Evolutionary conservation across 1,140 invertebrate genomes (phyloP), one percentile per base, ranked within the genome.

Genomic region (Streblospio benedicti): DNA sequence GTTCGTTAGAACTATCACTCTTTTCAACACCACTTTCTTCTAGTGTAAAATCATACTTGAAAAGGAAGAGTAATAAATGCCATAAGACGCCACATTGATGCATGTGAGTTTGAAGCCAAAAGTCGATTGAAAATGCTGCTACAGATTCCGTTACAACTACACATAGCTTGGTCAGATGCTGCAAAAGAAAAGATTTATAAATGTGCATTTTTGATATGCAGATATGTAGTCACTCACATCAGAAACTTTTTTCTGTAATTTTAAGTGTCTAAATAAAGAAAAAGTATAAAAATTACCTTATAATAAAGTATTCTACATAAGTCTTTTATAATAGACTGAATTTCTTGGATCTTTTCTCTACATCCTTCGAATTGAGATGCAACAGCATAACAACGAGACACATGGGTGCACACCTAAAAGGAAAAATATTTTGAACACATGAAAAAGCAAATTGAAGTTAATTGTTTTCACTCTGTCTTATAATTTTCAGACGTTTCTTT

Each of bases 31-130:
- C 95, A 57, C 93, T 91, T 80, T 99, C 96, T 58, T 97, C 91
- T 58, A 99, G 80, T 0, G 97, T 99, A 75, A 90, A 99, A 80
- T 99, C 97, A 74, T 97, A 99, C 45, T 87, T 86, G 75, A 99
- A 96, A 70, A 93, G 85, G 67, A 90, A 90, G 0, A 89, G 82
- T 51, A 99, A 74, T 28, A 99, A 76, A 71, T 95, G 91, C 89
- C 92, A 97, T 0, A 99, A 71, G 0, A 90, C 89, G 9, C 94
- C 95, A 4, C 90, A 86, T 71, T 95, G 85, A n/a, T 95, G 84
- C 25, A 99, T 77, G 72, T 89, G 86, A 70, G 88, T 87, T 76
- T 98, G 94, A 25, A 97, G 83, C 65, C 87, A 85, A 50, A 85
- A 82, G 76, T 93, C 90, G 2, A 85, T 83, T 1, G 88, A 84